Evolutionary conservation across 2,888 invertebrate genomes (phyloP).

Genomic region (Euphydryas editha): DNA sequence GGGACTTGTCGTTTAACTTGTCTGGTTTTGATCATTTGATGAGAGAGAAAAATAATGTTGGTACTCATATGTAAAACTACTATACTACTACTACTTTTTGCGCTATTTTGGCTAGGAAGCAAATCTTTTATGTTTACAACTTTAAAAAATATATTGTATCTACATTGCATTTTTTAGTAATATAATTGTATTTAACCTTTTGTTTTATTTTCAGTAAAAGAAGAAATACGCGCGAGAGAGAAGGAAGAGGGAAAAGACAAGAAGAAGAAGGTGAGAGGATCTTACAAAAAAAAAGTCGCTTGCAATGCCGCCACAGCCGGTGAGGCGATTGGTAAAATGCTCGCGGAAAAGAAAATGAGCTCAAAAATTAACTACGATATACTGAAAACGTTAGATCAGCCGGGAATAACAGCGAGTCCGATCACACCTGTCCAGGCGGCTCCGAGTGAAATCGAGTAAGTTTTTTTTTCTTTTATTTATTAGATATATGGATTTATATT

Average conservation of each 20-base stretch:
- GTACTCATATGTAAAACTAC: too few relatives aligned
- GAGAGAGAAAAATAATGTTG: too few relatives aligned
- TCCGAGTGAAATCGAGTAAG: slow-evolving; percentile 21
- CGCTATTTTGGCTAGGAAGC: too few relatives aligned
- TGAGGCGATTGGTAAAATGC: slow-evolving; percentile 98
- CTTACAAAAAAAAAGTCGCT: slow-evolving; percentile 84
- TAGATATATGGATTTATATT: too few relatives aligned
- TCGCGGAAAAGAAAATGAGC: slow-evolving; percentile 97
- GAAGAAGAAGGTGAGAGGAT: slow-evolving; percentile 89
- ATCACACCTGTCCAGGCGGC: slow-evolving; percentile 5
- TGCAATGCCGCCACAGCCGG: slow-evolving; percentile 88
- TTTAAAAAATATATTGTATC: too few relatives aligned
- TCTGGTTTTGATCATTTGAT: too few relatives aligned
- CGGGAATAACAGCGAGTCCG: slow-evolving; percentile 49
- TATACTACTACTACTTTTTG: too few relatives aligned
- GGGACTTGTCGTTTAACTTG: too few relatives aligned
- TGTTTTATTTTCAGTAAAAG: slow-evolving; percentile 85
- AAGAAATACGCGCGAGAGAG: slow-evolving; percentile 91
- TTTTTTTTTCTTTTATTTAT: neutral
- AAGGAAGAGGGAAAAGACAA: slow-evolving; percentile 94
- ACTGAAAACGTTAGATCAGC: slow-evolving; percentile 89
- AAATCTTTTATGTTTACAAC: too few relatives aligned
- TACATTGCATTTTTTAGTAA: too few relatives aligned
- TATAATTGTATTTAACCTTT: neutral
- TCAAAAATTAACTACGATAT: slow-evolving; percentile 99